A percentile compares a stretch with the other conserved stretches of the same genome.
These are phyloP conservation scores for Halcyon senegalensis DNA, from an alignment of 2,113 vertebrate genomes.

Conservation along the genomic window DNA sequence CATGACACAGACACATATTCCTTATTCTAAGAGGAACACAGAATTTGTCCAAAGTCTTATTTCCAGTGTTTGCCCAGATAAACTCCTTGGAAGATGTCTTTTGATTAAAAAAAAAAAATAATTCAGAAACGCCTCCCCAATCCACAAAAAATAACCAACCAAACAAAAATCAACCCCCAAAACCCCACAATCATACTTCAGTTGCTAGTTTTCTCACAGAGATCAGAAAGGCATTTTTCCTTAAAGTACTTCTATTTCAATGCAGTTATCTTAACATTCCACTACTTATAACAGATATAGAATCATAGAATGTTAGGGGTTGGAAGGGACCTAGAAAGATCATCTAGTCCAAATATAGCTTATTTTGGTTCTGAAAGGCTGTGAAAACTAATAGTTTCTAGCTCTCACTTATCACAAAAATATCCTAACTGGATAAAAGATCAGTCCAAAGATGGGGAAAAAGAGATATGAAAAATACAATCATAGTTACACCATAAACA, in stretches of 20 bases:
- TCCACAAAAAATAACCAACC: background rate
- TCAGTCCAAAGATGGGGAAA: background rate
- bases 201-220: background rate
- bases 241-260: background rate
- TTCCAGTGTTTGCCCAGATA: background rate
- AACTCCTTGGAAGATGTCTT: background rate
- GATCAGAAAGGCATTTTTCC: background rate
- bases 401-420: background rate
- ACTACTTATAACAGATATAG: background rate
- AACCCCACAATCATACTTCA: background rate
- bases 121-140: no score
- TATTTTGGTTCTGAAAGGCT: background rate
- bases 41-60: background rate
- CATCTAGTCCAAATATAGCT: background rate
- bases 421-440: background rate
- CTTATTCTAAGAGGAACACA: background rate
- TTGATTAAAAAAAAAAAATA: background rate
- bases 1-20: background rate
- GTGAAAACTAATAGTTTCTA: background rate
- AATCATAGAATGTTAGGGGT: no score
- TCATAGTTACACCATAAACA: background rate
- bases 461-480: background rate
- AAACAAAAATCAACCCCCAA: background rate
- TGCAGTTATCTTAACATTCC: background rate
- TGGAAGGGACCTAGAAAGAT: no score